Conservation (phyloP, 92 coral and sea anemone genomes). For the Paramuricea clavata region DNA sequence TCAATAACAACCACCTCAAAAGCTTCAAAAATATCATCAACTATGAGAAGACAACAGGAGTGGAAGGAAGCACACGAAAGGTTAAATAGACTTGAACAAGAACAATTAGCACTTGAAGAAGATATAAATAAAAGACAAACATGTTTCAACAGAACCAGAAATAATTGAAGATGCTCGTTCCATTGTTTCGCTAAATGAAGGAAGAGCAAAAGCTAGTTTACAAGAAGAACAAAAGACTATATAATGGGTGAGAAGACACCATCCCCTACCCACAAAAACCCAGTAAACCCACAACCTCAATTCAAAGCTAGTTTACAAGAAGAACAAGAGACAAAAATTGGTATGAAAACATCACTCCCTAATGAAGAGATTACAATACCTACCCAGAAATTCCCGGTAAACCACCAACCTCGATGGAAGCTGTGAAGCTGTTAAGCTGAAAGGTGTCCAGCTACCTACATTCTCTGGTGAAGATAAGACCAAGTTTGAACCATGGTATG, state of each 20-base stretch:
- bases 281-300: too few species aligned
- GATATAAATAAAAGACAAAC: not conserved
- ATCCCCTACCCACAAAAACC: not conserved
- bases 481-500: slow-evolving; percentile 64
- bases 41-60: not conserved
- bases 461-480: slow-evolving; percentile 61
- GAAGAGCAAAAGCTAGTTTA: slow-evolving; percentile 49
- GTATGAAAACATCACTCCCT: too few species aligned
- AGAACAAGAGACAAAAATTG: too few species aligned
- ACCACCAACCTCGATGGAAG: too few species aligned
- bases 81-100: not conserved
- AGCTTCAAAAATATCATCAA: not conserved
- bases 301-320: too few species aligned
- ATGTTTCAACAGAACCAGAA: not conserved
- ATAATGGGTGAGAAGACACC: not conserved
- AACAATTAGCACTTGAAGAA: not conserved
- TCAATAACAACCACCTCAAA: not conserved
- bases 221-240: not conserved
- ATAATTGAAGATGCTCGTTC: slow-evolving; percentile 15
- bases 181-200: not conserved
- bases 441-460: slow-evolving; percentile 62
- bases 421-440: slow-evolving; percentile 51
- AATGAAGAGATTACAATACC: too few species aligned
- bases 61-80: not conserved
- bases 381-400: too few species aligned